phyloP scores from a whole-genome alignment of 2,888 invertebrate genomes.

The Plebejus melissa region DNA sequence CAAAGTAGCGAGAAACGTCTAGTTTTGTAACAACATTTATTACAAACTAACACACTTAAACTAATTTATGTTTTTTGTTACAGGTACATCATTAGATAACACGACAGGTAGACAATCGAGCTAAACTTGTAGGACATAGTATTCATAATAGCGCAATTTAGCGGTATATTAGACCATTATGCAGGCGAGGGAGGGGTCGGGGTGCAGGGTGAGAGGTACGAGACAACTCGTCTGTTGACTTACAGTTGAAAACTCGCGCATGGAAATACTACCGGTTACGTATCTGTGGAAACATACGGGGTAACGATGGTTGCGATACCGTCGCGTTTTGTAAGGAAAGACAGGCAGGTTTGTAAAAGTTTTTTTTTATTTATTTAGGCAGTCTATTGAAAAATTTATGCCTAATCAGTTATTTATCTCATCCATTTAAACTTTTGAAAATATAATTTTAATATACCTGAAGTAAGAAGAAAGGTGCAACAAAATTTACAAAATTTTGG shows the following conservation, averaged over 20 bases:
- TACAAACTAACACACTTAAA: not conserved
- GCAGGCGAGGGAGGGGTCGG: not conserved
- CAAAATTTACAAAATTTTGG: not conserved
- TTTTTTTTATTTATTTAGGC: no score
- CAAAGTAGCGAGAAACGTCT: not conserved
- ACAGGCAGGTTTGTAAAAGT: no score
- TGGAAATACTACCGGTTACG: conserved; percentile 46
- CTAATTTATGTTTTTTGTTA: not conserved
- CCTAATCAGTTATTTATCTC: no score
- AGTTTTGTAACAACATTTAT: no score
- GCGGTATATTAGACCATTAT: conserved; percentile 3
- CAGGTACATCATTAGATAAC: not conserved
- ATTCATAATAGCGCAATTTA: not conserved
- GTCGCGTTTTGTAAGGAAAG: not conserved
- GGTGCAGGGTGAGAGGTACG: conserved; percentile 36
- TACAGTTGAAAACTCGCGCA: conserved; percentile 46
- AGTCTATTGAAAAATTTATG: no score
- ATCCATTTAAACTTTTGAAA: no score
- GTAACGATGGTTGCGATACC: no score
- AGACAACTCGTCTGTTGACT: conserved; percentile 46
- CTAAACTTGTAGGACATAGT: not conserved
- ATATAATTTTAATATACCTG: no score
- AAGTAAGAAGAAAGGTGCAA: not conserved
- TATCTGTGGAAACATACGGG: conserved; percentile 26
- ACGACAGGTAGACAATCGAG: not conserved